Evolutionary conservation across 2,888 invertebrate genomes (phyloP), one percentile per base, ranked within the genome.

Genomic region (Amiota minor): DNA sequence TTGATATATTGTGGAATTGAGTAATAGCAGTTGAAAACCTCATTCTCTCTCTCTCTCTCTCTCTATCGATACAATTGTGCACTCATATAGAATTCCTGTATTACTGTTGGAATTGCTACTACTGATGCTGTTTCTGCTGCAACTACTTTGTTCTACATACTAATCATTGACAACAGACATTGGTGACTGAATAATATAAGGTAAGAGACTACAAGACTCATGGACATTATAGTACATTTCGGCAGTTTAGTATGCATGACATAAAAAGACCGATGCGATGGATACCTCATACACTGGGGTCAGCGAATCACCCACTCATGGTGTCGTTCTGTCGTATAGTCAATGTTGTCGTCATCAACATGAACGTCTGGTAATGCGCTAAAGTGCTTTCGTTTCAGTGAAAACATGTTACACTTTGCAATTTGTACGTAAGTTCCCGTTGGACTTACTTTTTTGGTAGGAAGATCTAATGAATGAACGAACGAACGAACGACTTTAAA

Each of bases 401-500:
- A 83, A 83, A 83, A 83, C 83, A 85, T 85, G 83, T 84, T 83
- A 85, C 83, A 85, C 83, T 83, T 83, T 83, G 85, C 85, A 83
- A 83, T 83, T 83, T 83, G 84, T 85, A 81, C 84, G 81, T 85
- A 83, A 83, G 2, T 8, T 35, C 35, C 35, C 35, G 6, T 35
- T 35, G 35, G 35, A 35, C 35, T 35, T 35, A 35, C 35, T 35
- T 55, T 35, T 55, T 65, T 47, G 16, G 70, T 35, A 18, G 59
- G 12, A 59, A 59, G 23, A 23, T 45, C 62, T 35, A 45, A n/a
- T 45, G 45, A 23, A 50, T 45, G 64, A n/a, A 16, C 35, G 70
- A 23, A 35, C 35, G 0, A 35, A 35, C 35, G 35, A 35, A 35
- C 35, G 35, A 70, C 64, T 74, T 72, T 65, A 53, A 67, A 69